Percentiles rank a stretch among this genome's conserved stretches.
Conservation (phyloP, 2,797 vertebrate species). For the Sebastes nivosus region DNA sequence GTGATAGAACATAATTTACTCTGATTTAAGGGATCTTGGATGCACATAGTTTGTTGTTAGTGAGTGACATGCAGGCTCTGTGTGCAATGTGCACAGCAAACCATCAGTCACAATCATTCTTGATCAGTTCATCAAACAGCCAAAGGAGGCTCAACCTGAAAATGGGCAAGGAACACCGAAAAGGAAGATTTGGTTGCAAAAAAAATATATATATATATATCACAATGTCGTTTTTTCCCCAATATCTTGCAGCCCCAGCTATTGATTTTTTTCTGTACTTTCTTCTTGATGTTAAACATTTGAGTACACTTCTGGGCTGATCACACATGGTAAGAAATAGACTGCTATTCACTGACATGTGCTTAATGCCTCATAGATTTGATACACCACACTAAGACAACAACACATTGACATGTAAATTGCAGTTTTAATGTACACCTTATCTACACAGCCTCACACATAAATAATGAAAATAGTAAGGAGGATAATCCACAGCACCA, state of each 20-base stretch:
- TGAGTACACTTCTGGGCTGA: background rate
- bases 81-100: background rate
- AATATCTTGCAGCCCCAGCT: too few relatives aligned
- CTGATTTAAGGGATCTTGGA: background rate
- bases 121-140: background rate
- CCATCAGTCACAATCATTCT: background rate
- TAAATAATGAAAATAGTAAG: too few relatives aligned
- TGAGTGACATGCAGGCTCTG: background rate
- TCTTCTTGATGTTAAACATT: background rate
- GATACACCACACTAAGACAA: background rate
- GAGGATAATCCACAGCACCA: too few relatives aligned
- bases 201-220: too few relatives aligned
- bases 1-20: background rate
- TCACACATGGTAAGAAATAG: background rate
- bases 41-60: background rate
- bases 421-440: too few relatives aligned
- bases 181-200: background rate
- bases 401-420: background rate
- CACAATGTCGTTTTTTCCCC: too few relatives aligned
- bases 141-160: background rate
- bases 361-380: fast-evolving
- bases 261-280: background rate
- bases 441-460: too few relatives aligned
- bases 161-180: background rate
- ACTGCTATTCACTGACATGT: background rate